Evolutionary conservation across 2,888 invertebrate genomes (phyloP).

Genomic region (Volucella zonaria): DNA sequence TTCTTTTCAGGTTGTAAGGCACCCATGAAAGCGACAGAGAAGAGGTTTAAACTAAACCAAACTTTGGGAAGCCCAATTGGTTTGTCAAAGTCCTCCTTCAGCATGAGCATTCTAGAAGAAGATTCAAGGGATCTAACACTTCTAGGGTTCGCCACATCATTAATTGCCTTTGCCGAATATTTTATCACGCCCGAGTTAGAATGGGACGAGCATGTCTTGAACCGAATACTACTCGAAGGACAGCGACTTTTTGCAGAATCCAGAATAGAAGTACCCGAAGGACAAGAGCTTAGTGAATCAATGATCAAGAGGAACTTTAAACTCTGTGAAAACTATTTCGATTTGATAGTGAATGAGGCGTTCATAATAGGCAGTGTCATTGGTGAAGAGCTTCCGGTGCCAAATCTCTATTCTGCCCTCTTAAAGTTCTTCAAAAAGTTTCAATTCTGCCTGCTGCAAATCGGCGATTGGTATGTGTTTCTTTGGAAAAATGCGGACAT

Average conservation of each 20-base stretch:
- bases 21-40: not conserved
- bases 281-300: conserved; percentile 75
- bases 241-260: conserved; percentile 76
- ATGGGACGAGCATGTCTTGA: conserved; percentile 78
- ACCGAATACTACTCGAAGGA: conserved; percentile 78
- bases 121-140: conserved; percentile 70
- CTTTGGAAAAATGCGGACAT: conserved; percentile 78
- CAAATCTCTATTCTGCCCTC: conserved; percentile 75
- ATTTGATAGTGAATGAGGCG: conserved; percentile 76
- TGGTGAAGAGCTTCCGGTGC: conserved; percentile 50
- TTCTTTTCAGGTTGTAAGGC: conserved; percentile 51
- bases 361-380: conserved; percentile 68
- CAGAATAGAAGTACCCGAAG: conserved; percentile 54
- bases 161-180: conserved; percentile 79
- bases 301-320: conserved; percentile 77
- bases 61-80: conserved; percentile 77
- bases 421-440: conserved; percentile 76
- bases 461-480: conserved; percentile 77
- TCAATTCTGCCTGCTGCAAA: conserved; percentile 76
- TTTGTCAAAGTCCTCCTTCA: conserved; percentile 72
- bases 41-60: not conserved
- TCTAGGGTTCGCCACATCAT: conserved; percentile 76
- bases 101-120: conserved; percentile 65
- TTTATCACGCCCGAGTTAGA: conserved; percentile 78
- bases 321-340: conserved; percentile 77